Conservation (phyloP, 2,797 vertebrate genomes). For the Rhynchonycteris naso region DNA sequence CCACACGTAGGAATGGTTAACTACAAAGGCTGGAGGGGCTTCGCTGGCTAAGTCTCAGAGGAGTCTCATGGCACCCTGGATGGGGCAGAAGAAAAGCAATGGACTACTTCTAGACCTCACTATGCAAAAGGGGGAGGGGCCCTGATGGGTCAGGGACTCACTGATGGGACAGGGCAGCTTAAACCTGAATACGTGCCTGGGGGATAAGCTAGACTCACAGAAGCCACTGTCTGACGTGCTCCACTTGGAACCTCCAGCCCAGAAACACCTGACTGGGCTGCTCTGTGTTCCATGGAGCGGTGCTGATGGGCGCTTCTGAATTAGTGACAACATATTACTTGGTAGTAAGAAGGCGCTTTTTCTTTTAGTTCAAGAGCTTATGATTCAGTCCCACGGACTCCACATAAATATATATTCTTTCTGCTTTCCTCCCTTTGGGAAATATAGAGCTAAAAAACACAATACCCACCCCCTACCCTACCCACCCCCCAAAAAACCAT, state of each 20-base stretch:
- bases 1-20: not conserved
- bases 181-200: not conserved
- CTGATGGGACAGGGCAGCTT: not conserved
- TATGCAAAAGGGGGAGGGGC: not conserved
- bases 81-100: accelerated
- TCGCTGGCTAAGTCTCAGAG: not conserved
- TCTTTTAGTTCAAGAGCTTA: not conserved
- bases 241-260: not conserved
- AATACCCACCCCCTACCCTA: not conserved
- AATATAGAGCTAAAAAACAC: not conserved
- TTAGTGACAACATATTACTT: not conserved
- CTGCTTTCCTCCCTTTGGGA: constrained; percentile 18
- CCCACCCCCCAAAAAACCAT: not conserved
- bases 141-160: not conserved
- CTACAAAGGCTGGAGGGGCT: not conserved
- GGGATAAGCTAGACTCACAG: not conserved
- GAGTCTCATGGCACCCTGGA: not conserved
- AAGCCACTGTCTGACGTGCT: not conserved
- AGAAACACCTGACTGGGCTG: not conserved
- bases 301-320: not conserved
- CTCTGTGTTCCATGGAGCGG: not conserved
- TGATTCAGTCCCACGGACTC: not conserved
- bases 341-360: not conserved
- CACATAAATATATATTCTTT: not conserved
- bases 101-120: not conserved